Conservation (phyloP, 2,888 invertebrate genomes). For the Oscheius sp. region DNA sequence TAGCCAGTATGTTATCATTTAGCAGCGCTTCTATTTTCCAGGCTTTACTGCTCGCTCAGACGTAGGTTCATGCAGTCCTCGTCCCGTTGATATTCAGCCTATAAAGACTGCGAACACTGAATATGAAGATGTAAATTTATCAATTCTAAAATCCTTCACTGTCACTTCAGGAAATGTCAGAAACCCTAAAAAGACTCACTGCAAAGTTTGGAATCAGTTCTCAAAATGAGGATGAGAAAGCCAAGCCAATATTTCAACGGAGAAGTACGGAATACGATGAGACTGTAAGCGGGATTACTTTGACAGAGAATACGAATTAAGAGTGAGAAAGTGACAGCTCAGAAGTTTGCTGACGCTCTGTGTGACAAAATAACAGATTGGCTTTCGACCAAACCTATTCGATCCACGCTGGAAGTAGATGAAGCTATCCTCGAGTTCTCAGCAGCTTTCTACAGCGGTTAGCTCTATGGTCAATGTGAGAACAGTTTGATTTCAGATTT, state of each 20-base stretch:
- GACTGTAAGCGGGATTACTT: not conserved
- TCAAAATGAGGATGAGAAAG: not conserved
- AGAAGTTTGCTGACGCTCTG: constrained; percentile 42
- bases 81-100: constrained; percentile 18
- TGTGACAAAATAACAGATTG: constrained; percentile 38
- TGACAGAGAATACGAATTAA: constrained; percentile 14
- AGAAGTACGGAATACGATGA: constrained; percentile 28
- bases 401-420: constrained; percentile 46
- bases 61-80: constrained; percentile 15
- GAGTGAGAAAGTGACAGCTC: constrained; percentile 54
- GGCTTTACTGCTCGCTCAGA: constrained; percentile 34
- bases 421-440: constrained; percentile 55
- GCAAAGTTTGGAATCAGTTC: constrained; percentile 36
- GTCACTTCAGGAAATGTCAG: constrained; percentile 42
- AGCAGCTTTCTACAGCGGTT: constrained; percentile 52
- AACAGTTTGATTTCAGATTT: constrained; percentile 44
- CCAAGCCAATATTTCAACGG: constrained; percentile 12
- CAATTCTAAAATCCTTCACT: not conserved
- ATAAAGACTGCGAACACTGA: not conserved
- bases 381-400: constrained; percentile 33
- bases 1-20: constrained; percentile 35
- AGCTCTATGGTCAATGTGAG: not conserved
- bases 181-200: constrained; percentile 39
- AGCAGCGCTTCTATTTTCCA: not conserved
- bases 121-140: constrained; percentile 45